phyloP scores from a whole-genome alignment of 2,797 vertebrate species.

The Forpus xanthops region DNA sequence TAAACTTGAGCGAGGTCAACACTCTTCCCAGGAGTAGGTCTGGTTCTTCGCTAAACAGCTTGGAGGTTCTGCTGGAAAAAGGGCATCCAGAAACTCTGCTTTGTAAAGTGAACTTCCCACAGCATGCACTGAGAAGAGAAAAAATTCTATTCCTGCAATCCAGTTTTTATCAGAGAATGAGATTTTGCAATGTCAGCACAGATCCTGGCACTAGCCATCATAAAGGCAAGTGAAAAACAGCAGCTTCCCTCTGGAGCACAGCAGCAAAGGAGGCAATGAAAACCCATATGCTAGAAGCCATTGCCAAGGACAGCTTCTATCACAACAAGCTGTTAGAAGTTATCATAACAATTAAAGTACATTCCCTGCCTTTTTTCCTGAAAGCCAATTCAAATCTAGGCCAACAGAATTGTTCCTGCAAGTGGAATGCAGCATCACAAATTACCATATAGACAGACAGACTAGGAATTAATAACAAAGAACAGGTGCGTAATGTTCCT shows the following conservation, averaged over 20 bases:
- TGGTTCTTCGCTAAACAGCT: not conserved
- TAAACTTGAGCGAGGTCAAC: not conserved
- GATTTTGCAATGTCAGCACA: not conserved
- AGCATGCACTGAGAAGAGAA: rapidly evolving
- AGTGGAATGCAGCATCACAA: not conserved
- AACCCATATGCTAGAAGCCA: not conserved
- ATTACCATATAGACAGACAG: not conserved
- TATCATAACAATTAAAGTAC: not conserved
- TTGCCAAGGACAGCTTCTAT: not conserved
- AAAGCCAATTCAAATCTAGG: not conserved
- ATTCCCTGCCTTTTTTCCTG: not conserved
- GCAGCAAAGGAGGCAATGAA: rapidly evolving
- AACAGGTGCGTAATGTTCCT: not conserved
- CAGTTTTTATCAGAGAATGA: not conserved
- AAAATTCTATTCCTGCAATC: not conserved
- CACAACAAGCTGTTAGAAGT: not conserved
- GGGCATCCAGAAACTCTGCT: not conserved
- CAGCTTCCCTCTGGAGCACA: not conserved
- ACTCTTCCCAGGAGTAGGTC: not conserved
- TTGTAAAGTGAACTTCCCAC: not conserved
- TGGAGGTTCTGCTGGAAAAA: not conserved
- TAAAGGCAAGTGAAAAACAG: not conserved
- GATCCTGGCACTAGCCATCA: not conserved
- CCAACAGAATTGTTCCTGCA: not conserved
- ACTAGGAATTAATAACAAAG: not conserved